These are phyloP conservation scores for Teinopalpus imperialis DNA, from an alignment of 2,888 invertebrate genomes.

Conservation along the genomic window DNA sequence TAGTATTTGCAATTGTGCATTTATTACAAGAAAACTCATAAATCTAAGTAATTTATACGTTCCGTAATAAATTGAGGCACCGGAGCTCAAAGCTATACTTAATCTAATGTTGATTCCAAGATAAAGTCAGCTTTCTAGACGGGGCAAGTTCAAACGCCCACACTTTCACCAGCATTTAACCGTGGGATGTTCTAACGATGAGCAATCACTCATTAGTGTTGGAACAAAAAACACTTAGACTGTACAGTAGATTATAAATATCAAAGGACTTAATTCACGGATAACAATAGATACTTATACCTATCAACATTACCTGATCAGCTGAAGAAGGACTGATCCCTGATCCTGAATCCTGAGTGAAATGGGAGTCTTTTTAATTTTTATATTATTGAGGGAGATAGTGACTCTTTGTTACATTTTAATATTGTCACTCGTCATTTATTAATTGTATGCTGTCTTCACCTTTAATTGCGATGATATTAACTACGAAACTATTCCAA, in stretches of 20 bases:
- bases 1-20: not conserved
- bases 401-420: no score
- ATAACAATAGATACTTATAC: no score
- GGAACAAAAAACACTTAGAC: not conserved
- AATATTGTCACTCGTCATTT: not conserved
- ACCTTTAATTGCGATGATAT: no score
- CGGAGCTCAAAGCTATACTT: conserved; percentile 6
- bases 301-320: no score
- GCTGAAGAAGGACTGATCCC: no score
- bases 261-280: no score
- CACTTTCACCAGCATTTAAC: conserved; percentile 17
- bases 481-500: no score
- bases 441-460: no score
- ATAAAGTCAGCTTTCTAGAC: conserved; percentile 20
- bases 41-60: conserved; percentile 14
- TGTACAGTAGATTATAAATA: no score
- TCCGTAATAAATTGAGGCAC: conserved; percentile 13
- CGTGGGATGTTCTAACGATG: conserved; percentile 10
- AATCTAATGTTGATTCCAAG: conserved; percentile 8
- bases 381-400: no score
- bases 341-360: no score
- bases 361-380: no score
- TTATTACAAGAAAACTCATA: conserved; percentile 14
- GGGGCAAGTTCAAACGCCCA: conserved; percentile 12
- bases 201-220: not conserved